Percentiles rank a stretch among this genome's conserved stretches.
Evolutionary conservation across 30 jellyfish, hydroid and myxozoan species (phyloP).

Genomic region (Turritopsis dohrnii): DNA sequence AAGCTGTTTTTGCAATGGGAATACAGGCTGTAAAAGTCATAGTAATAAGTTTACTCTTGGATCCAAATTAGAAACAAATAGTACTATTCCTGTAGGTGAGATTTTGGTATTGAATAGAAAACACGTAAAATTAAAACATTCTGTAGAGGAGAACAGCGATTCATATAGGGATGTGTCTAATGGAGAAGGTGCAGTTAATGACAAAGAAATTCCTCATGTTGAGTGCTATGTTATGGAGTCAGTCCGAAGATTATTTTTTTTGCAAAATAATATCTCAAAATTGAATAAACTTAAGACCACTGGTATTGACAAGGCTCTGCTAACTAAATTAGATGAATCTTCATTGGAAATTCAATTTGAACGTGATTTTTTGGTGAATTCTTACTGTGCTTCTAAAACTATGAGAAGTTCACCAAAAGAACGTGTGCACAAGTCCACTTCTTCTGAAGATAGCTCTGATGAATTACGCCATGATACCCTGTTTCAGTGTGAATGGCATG

Average conservation of each 20-base stretch:
- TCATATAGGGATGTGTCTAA: background rate
- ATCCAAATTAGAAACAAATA: background rate
- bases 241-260: background rate
- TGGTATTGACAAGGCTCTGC: background rate
- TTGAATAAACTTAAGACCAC: background rate
- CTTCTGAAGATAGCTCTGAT: background rate
- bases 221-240: conserved; percentile 12
- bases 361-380: background rate
- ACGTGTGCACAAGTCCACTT: background rate
- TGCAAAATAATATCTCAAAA: background rate
- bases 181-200: background rate
- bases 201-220: background rate
- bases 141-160: background rate
- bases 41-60: background rate
- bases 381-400: background rate
- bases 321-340: background rate
- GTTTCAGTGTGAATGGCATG: conserved; percentile 60
- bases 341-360: background rate
- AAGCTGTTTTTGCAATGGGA: background rate
- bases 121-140: conserved; percentile 21
- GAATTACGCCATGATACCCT: background rate
- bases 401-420: conserved; percentile 6
- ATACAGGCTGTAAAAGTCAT: background rate
- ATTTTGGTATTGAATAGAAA: conserved; percentile 15
- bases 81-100: background rate